phyloP scores from a whole-genome alignment of 2,113 vertebrate genomes.

The Cyphomyrus discorhynchus region DNA sequence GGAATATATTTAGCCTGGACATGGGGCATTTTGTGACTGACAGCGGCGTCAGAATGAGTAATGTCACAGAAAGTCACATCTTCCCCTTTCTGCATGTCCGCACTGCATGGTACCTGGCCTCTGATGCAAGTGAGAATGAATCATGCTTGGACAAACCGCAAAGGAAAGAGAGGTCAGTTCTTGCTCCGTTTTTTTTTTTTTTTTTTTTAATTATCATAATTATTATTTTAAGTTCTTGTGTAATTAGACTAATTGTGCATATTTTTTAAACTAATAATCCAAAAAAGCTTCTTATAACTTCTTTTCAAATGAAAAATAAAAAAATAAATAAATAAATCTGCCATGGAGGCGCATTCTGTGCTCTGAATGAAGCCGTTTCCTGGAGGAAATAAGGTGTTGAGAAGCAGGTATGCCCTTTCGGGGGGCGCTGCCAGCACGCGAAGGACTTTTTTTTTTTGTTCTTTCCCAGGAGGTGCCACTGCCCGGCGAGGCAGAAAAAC shows the following conservation, averaged over 20 bases:
- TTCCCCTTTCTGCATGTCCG: constrained; percentile 11
- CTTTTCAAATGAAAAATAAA: background rate
- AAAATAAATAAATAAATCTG: background rate
- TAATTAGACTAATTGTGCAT: background rate
- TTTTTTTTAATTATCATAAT: background rate
- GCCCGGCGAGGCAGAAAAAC: background rate
- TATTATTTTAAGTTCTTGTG: background rate
- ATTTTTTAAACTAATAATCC: background rate
- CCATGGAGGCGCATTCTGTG: background rate
- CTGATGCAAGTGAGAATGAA: constrained; percentile 21
- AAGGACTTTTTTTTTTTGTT: background rate
- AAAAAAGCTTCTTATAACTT: background rate
- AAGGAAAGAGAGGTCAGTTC: background rate
- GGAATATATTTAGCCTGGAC: constrained; percentile 6
- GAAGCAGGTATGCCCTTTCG: background rate
- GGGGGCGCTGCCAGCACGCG: background rate
- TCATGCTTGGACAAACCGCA: background rate
- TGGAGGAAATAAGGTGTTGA: background rate
- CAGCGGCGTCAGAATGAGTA: constrained; percentile 21
- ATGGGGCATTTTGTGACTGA: background rate
- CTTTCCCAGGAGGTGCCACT: background rate
- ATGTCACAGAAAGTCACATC: constrained; percentile 11
- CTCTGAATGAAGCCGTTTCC: background rate
- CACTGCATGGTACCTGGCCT: background rate
- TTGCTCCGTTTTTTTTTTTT: background rate